These are phyloP conservation scores for Synanthedon tipuliformis DNA, from an alignment of 2,888 invertebrate genomes.

Conservation along the genomic window DNA sequence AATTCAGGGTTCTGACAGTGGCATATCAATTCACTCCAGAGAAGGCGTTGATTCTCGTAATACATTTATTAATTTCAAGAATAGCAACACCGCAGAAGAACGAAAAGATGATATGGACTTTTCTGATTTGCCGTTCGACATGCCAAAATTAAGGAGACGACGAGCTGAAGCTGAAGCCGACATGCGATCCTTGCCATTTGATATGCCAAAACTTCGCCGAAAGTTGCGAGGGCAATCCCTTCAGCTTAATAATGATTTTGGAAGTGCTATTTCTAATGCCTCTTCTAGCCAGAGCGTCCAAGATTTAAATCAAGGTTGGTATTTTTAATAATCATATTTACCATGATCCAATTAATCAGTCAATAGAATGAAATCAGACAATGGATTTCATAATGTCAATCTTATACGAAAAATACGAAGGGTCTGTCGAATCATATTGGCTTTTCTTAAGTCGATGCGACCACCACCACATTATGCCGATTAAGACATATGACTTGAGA, in stretches of 20 bases:
- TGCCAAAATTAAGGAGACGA: conserved; percentile 85
- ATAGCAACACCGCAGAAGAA: conserved; percentile 65
- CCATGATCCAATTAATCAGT: too few relatives aligned
- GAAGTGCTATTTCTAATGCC: conserved; percentile 80
- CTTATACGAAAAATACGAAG: conserved; percentile 26
- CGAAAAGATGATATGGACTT: conserved; percentile 73
- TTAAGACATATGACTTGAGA: conserved; percentile 62
- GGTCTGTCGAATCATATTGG: conserved; percentile 49
- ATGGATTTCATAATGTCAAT: conserved; percentile 24
- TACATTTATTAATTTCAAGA: conserved; percentile 72
- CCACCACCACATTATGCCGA: conserved; percentile 59
- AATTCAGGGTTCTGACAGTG: conserved; percentile 88
- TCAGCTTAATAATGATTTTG: conserved; percentile 74
- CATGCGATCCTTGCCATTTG: conserved; percentile 85
- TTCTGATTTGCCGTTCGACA: conserved; percentile 87
- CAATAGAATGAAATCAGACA: too few relatives aligned
- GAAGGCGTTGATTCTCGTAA: conserved; percentile 80
- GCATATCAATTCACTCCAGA: conserved; percentile 86
- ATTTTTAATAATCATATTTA: not conserved
- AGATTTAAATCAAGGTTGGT: conserved; percentile 76
- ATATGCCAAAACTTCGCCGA: conserved; percentile 89
- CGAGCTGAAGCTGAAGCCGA: conserved; percentile 83
- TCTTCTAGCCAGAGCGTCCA: conserved; percentile 86
- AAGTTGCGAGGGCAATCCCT: conserved; percentile 75
- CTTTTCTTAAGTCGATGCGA: conserved; percentile 47